Evolutionary conservation across 2,888 invertebrate species (phyloP).

Genomic region (Scaptodrosophila latifasciaeformis): DNA sequence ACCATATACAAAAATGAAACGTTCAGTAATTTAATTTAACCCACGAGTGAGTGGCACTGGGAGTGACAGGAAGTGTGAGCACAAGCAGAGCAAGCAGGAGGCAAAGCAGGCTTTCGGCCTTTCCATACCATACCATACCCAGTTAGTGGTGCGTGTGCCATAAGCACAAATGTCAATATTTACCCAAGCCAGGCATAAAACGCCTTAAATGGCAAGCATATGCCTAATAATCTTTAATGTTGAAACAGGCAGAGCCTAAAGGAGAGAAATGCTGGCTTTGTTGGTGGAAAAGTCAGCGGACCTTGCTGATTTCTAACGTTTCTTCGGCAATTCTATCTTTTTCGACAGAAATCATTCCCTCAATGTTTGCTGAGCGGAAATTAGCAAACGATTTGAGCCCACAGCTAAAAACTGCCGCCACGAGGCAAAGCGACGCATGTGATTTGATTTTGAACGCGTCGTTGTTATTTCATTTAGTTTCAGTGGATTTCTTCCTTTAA

Average conservation of each 20-base stretch:
- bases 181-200: conserved; percentile 55
- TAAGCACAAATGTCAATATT: conserved; percentile 65
- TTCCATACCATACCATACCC: too few relatives aligned
- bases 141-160: conserved; percentile 30
- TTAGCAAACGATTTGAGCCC: conserved; percentile 57
- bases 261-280: background rate
- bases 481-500: too few relatives aligned
- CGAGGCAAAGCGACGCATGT: conserved; percentile 35
- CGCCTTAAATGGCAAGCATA: conserved; percentile 45
- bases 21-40: conserved; percentile 65
- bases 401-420: background rate
- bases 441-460: conserved; percentile 47
- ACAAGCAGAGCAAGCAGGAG: conserved; percentile 7
- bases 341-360: too few relatives aligned
- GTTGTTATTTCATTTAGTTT: background rate
- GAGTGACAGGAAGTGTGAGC: conserved; percentile 9
- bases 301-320: too few relatives aligned
- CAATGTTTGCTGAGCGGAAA: conserved; percentile 39
- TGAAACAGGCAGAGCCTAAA: background rate
- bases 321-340: too few relatives aligned
- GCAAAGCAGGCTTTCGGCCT: background rate
- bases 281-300: too few relatives aligned
- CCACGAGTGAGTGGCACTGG: conserved; percentile 29
- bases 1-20: conserved; percentile 63
- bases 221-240: conserved; percentile 22